A percentile compares a stretch with the other conserved stretches of the same genome.
Conservation (phyloP, 2,888 invertebrate genomes). For the Leptopilina syphax region DNA sequence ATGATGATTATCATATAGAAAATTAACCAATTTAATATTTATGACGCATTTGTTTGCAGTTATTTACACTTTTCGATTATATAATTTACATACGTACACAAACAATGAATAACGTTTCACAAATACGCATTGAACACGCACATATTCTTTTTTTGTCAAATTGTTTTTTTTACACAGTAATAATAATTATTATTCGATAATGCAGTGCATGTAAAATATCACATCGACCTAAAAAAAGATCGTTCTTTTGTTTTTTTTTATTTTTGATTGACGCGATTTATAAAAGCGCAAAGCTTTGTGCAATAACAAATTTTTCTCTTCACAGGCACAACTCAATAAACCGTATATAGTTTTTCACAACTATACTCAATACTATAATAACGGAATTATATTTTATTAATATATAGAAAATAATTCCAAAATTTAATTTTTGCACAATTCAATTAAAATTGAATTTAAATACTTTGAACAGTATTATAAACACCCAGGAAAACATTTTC, state of each 20-base stretch:
- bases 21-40: constrained; percentile 9
- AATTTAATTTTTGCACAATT: no score
- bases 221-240: constrained; percentile 32
- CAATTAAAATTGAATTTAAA: no score
- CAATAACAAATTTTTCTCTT: constrained; percentile 23
- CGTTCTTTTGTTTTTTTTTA: constrained; percentile 3
- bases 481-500: no score
- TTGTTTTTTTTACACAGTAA: constrained; percentile 9
- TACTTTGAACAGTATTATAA: no score
- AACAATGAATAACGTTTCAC: not conserved
- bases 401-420: no score
- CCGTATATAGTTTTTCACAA: no score
- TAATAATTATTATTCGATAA: constrained; percentile 6
- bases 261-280: constrained; percentile 36
- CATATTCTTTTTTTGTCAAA: constrained; percentile 10
- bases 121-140: constrained; percentile 19
- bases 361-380: no score
- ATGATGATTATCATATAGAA: constrained; percentile 6
- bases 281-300: constrained; percentile 25
- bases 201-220: constrained; percentile 36
- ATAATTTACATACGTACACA: constrained; percentile 32
- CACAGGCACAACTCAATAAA: not conserved
- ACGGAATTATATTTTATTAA: no score
- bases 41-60: constrained; percentile 14
- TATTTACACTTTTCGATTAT: constrained; percentile 30